phyloP scores from a whole-genome alignment of 2,888 invertebrate genomes.

The Imbricaverruca yamaguchii region DNA sequence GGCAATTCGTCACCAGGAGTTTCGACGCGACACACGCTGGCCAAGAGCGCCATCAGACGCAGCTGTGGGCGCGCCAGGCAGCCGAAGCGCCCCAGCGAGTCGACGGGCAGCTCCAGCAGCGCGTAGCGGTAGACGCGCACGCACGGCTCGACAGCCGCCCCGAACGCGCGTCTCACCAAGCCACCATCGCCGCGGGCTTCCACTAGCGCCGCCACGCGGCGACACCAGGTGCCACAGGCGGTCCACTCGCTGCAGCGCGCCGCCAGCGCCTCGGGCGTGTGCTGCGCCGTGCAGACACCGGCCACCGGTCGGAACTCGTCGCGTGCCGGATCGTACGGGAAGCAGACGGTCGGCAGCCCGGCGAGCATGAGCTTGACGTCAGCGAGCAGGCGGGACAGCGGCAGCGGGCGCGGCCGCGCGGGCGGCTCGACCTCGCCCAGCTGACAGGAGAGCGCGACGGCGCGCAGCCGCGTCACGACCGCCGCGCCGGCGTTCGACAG shows the following conservation, averaged over 20 bases:
- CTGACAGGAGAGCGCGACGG: background rate
- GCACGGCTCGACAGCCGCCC: conserved; percentile 3
- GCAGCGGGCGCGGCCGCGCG: background rate
- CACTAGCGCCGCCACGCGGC: conserved; percentile 23
- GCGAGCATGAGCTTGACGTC: background rate
- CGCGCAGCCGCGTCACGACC: background rate
- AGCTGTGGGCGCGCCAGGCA: conserved; percentile 14
- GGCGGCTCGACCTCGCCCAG: too few relatives aligned
- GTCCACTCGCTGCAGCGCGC: background rate
- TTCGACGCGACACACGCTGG: conserved; percentile 7
- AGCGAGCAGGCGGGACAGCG: background rate
- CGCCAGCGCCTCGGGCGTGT: conserved; percentile 22
- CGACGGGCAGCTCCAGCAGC: background rate
- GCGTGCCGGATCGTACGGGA: background rate
- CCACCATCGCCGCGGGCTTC: conserved; percentile 3
- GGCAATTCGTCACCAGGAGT: background rate
- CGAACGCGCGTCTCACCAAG: conserved; percentile 2
- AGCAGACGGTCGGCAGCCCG: background rate
- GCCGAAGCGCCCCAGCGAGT: background rate
- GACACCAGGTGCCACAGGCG: conserved; percentile 22
- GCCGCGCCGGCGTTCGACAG: conserved; percentile 41
- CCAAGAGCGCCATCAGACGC: conserved; percentile 21
- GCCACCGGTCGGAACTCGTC: background rate
- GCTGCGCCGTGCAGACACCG: background rate
- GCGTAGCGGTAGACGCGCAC: conserved; percentile 20